phyloP scores from a whole-genome alignment of 2,113 vertebrate species.

The Megaceryle torquata region DNA sequence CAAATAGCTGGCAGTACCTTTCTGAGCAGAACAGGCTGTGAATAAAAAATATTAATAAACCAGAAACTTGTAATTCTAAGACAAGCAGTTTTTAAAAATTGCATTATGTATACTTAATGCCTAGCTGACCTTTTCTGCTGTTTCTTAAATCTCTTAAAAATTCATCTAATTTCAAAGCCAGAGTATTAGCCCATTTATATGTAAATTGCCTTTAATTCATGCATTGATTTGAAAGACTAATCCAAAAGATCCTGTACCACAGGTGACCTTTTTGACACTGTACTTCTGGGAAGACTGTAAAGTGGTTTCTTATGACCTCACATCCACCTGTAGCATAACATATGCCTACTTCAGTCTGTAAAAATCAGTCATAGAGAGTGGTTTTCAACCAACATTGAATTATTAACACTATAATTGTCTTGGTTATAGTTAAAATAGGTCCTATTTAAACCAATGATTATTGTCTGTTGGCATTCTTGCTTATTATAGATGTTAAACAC shows the following conservation, averaged over 20 bases:
- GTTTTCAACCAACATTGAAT: conserved; percentile 56
- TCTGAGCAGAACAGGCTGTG: conserved; percentile 31
- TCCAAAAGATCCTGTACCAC: conserved; percentile 75
- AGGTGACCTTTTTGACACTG: conserved; percentile 79
- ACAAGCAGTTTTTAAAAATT: conserved; percentile 73
- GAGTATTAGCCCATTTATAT: conserved; percentile 81
- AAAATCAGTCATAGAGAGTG: conserved; percentile 51
- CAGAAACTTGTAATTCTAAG: conserved; percentile 28
- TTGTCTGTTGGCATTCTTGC: neutral
- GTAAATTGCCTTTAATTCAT: conserved; percentile 84
- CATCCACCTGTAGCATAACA: conserved; percentile 68
- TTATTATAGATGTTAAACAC: neutral
- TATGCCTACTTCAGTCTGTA: conserved; percentile 46
- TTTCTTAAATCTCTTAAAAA: conserved; percentile 80
- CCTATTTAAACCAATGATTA: neutral
- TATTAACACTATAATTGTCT: conserved; percentile 45
- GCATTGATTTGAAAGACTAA: conserved; percentile 81
- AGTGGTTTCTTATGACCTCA: conserved; percentile 67
- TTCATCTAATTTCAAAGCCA: conserved; percentile 77
- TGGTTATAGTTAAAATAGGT: neutral
- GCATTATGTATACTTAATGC: conserved; percentile 77
- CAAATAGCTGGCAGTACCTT: conserved; percentile 27
- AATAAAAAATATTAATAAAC: conserved; percentile 74
- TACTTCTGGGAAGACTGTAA: conserved; percentile 72
- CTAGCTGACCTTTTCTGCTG: conserved; percentile 79